Evolutionary conservation across 1,140 invertebrate species (phyloP).

Genomic region (Leptonema lineaticorne): DNA sequence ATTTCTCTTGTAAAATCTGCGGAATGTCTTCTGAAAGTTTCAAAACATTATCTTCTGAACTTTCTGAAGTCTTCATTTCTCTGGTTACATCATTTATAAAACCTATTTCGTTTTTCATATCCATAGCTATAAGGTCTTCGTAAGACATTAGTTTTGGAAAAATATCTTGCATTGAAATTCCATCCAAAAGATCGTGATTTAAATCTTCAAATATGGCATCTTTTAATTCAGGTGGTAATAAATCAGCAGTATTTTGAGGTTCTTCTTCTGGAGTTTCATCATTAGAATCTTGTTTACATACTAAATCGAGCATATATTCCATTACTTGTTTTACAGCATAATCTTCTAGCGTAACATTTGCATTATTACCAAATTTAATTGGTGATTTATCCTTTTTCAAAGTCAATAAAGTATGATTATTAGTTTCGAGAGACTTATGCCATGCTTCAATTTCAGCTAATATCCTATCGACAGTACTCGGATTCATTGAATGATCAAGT

Average conservation of each 20-base stretch:
- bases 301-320: slow-evolving; percentile 60
- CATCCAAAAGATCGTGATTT: slow-evolving; percentile 76
- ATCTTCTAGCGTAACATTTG: slow-evolving; percentile 52
- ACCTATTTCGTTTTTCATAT: slow-evolving; percentile 60
- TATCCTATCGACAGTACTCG: slow-evolving; percentile 60
- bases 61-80: slow-evolving; percentile 47
- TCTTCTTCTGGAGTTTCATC: slow-evolving; percentile 65
- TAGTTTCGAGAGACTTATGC: slow-evolving; percentile 58
- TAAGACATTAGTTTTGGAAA: slow-evolving; percentile 67
- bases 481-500: slow-evolving; percentile 70
- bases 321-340: slow-evolving; percentile 61
- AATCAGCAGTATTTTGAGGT: slow-evolving; percentile 71
- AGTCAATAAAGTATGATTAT: slow-evolving; percentile 46
- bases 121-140: slow-evolving; percentile 59
- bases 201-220: slow-evolving; percentile 82
- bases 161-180: slow-evolving; percentile 79
- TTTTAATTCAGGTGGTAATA: slow-evolving; percentile 77
- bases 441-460: slow-evolving; percentile 63
- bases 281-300: slow-evolving; percentile 65
- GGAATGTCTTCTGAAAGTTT: slow-evolving; percentile 27
- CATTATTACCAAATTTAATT: slow-evolving; percentile 51
- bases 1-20: slow-evolving; percentile 26
- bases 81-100: slow-evolving; percentile 55
- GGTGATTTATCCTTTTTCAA: slow-evolving; percentile 52
- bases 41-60: slow-evolving; percentile 49